Percentiles rank a stretch among this genome's conserved stretches.
phyloP scores from a whole-genome alignment of 1,140 invertebrate genomes.

The Contarinia nasturtii region DNA sequence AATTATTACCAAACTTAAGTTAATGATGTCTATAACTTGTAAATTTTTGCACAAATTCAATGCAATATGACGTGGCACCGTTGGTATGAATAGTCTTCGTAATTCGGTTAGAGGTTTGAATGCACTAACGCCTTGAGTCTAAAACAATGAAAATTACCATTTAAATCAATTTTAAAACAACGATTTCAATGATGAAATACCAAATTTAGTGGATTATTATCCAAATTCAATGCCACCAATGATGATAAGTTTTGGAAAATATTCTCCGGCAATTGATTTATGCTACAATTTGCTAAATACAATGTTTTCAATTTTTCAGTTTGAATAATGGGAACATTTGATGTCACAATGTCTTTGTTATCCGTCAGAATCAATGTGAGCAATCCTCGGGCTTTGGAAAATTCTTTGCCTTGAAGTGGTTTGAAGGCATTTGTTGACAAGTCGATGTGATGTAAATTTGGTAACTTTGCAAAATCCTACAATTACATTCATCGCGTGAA shows the following conservation, averaged over 20 bases:
- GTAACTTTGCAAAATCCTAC: slow-evolving; percentile 12
- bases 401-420: slow-evolving; percentile 26
- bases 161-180: not conserved
- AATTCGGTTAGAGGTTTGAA: slow-evolving; percentile 17
- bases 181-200: slow-evolving; percentile 6
- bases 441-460: slow-evolving; percentile 16
- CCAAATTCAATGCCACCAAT: slow-evolving; percentile 23
- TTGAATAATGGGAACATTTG: slow-evolving; percentile 16
- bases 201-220: slow-evolving; percentile 22
- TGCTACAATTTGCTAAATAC: slow-evolving; percentile 16
- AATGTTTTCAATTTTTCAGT: slow-evolving; percentile 13
- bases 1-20: slow-evolving; percentile 9
- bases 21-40: slow-evolving; percentile 18
- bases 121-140: slow-evolving; percentile 22
- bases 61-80: slow-evolving; percentile 13
- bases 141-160: slow-evolving; percentile 4
- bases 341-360: slow-evolving; percentile 26
- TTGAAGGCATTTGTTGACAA: slow-evolving; percentile 30
- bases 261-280: slow-evolving; percentile 17
- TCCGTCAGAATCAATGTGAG: slow-evolving; percentile 27
- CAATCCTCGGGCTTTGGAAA: slow-evolving; percentile 25
- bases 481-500: no score
- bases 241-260: slow-evolving; percentile 26
- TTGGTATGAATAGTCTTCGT: slow-evolving; percentile 18
- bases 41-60: slow-evolving; percentile 16